Base-by-base conservation (phyloP, 1,140 invertebrate genomes). In the Eciton burchellii region DNA sequence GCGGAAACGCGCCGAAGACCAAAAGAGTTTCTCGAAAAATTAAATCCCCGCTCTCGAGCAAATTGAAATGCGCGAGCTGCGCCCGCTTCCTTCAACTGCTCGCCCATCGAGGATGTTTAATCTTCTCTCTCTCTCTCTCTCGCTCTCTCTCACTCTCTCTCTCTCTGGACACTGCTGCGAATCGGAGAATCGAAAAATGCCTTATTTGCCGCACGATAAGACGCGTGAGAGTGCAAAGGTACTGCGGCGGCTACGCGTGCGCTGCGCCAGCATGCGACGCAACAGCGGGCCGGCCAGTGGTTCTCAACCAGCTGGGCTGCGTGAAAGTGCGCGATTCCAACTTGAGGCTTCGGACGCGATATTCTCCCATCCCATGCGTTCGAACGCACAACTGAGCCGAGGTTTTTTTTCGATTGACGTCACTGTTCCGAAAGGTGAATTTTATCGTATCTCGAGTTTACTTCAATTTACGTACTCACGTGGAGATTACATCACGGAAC, bases 291-390 rank as follows among this genome's bases (percentile, higher is more conserved):
- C 29, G 82, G 24, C 12, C 82, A 84, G 82, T 12, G 82, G 76
- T 63, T 77, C 76, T 84, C 82, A 84, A 84, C 63, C 41, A n/a
- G 59, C 8, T 54, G 19, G 57, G 52, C 65, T 81, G 82, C 77
- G 82, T 84, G 76, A 84, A 84, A 84, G 82, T 84, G 76, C 82
- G 82, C 82, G 66, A 35, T 24, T 29, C 59, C 47, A 57, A 62
- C 24, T 2, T 45, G 16, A 29, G 16, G 14, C 8, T 14, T 81
- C 66, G 41, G 12, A 3, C 19, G 12, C 52, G 52, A 60, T 14
- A 68, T 14, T 60, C 45, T 19, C 60, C 41, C n/a, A 52, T 72
- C 29, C 21, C 35, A 11, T 41, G 29, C 3, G n/a, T n/a, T 12
- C 21, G 41, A 19, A 49, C 35, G 12, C 14, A 19, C 19, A 56